These are phyloP conservation scores for Symphodus melops DNA, from an alignment of 2,113 vertebrate species.

Conservation along the genomic window DNA sequence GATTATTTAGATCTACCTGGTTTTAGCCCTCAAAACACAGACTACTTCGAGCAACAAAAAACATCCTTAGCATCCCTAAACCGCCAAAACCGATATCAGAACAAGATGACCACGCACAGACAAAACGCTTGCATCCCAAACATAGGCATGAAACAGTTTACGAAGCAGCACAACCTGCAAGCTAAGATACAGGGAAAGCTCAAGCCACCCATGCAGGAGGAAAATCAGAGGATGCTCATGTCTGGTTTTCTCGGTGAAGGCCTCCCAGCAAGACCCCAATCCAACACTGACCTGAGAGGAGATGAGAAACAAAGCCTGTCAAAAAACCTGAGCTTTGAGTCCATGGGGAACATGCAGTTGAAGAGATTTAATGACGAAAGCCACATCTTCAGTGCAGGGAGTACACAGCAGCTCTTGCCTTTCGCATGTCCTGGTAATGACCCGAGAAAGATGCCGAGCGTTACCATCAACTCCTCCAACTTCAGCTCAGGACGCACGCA, in stretches of 20 bases:
- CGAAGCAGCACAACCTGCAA: constrained; percentile 48
- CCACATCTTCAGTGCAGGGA: constrained; percentile 30
- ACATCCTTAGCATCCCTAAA: constrained; percentile 30
- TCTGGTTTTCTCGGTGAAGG: constrained; percentile 43
- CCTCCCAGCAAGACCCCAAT: constrained; percentile 31
- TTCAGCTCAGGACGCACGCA: constrained; percentile 62
- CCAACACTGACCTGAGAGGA: constrained; percentile 31
- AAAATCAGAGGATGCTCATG: constrained; percentile 56
- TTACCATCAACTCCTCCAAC: constrained; percentile 63
- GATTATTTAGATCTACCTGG: constrained; percentile 48
- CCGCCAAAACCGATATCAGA: constrained; percentile 55
- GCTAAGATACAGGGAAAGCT: constrained; percentile 56
- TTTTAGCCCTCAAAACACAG: constrained; percentile 49
- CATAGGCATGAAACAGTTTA: constrained; percentile 50
- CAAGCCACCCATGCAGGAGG: constrained; percentile 62
- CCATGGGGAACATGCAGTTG: constrained; percentile 44
- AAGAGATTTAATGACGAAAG: constrained; percentile 51
- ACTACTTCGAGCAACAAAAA: constrained; percentile 54
- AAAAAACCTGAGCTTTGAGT: constrained; percentile 57
- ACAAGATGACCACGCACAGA: constrained; percentile 51
- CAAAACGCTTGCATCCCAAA: constrained; percentile 36
- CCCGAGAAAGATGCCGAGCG: constrained; percentile 31
- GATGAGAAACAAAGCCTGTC: constrained; percentile 46
- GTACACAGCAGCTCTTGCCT: constrained; percentile 47
- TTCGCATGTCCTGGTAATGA: constrained; percentile 55